A percentile compares a stretch with the other conserved stretches of the same genome.
Evolutionary conservation across 2,888 invertebrate genomes (phyloP).

Genomic region (Drosophila koepferae): DNA sequence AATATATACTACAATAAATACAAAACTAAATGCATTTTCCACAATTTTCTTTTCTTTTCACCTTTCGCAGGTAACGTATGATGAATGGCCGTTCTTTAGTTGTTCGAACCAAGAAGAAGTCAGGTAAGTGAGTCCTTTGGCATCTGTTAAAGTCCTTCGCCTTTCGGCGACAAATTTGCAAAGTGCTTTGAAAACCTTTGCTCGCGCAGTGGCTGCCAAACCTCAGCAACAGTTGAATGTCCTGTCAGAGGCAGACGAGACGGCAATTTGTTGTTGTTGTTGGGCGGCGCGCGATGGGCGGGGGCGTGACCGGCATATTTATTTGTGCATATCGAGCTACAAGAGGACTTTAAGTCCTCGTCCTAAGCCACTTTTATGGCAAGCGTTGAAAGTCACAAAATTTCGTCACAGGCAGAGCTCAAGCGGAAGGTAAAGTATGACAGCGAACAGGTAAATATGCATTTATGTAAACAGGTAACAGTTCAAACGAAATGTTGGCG

Average conservation of each 20-base stretch:
- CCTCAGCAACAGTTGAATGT: constrained; percentile 46
- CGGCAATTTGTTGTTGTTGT: constrained; percentile 46
- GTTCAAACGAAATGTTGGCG: constrained; percentile 4
- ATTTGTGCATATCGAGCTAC: constrained; percentile 52
- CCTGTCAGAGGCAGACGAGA: constrained; percentile 67
- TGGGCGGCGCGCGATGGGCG: neutral
- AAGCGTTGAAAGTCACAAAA: constrained; percentile 74
- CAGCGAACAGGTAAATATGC: constrained; percentile 49
- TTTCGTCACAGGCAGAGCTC: constrained; percentile 10
- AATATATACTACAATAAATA: neutral
- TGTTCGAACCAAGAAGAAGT: constrained; percentile 6
- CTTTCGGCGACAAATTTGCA: constrained; percentile 42
- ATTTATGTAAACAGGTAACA: constrained; percentile 26
- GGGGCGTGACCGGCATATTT: constrained; percentile 70
- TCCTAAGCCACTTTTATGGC: constrained; percentile 53
- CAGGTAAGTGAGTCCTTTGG: constrained; percentile 63
- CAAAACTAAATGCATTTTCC: constrained; percentile 6
- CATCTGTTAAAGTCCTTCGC: constrained; percentile 5
- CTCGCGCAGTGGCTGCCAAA: constrained; percentile 27
- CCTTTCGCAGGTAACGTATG: constrained; percentile 72
- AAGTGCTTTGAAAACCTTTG: constrained; percentile 13
- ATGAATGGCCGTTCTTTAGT: constrained; percentile 30
- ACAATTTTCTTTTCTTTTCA: constrained; percentile 13
- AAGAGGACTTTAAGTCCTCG: neutral
- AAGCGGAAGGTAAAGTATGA: constrained; percentile 39